Evolutionary conservation across 1,140 invertebrate species (phyloP), one percentile per base, ranked within the genome.

Genomic region (Temnothorax longispinosus): DNA sequence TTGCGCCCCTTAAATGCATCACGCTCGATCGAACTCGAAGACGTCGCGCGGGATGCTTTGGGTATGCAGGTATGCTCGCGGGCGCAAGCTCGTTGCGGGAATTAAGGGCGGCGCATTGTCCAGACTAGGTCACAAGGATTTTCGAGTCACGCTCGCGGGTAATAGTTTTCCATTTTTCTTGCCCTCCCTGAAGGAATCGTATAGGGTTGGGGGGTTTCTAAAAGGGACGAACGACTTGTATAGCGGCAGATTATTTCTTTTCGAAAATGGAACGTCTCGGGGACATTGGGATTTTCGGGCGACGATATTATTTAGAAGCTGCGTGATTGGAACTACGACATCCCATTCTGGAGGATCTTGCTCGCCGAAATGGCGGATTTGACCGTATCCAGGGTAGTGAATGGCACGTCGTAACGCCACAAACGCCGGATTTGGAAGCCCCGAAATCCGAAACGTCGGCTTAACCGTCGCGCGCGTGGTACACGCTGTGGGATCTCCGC

Each of bases 381-480:
- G 27, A 47, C 58, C 58, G 27, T 65, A 15, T 15, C 35, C 35
- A 13, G 5, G 21, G 38, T 56, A 15, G 21, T 18, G 47, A n/a
- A 21, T 27, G 21, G n/a, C 50, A 44, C 77, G 35, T 54, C 47
- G 64, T 71, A 47, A 72, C 41, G 52, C 18, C 67, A 32, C 52
- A 47, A 84, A 75, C 69, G 80, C 27, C 80, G 80, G 54, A 84
- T 84, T 84, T 84, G 52, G 27, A 35, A 74, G 80, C 80, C 21
- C 27, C 11, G 54, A 84, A 84, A 84, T 84, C 69, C 80, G 32
- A 84, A 84, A 84, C 69, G 80, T 84, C 80, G 80, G 69, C 69
- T 84, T 84, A 84, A 84, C 18, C 80, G 67, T 72, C 67, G 80
- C 54, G 6, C 27, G 80, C 80, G 52, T 18, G 27, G 54, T 50